These are phyloP conservation scores for Stichodactyla helianthus DNA, from an alignment of 64 coral and sea anemone genomes.

Conservation along the genomic window DNA sequence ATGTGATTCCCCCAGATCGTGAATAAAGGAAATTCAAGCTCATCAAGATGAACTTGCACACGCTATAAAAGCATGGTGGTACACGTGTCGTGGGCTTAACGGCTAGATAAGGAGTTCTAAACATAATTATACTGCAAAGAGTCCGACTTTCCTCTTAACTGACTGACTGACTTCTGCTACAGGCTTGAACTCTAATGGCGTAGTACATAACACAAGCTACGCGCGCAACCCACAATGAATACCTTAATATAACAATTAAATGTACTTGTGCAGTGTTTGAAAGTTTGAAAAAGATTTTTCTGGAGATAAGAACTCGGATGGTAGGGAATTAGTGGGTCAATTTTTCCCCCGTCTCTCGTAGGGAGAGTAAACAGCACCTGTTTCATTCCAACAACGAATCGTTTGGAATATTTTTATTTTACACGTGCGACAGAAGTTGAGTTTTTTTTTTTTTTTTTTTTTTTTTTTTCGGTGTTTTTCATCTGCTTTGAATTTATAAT, in stretches of 20 bases:
- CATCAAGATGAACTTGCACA: not conserved
- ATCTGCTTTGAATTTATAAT: not conserved
- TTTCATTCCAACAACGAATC: not conserved
- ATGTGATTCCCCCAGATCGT: not conserved
- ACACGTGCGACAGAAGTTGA: not conserved
- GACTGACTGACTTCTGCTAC: not conserved
- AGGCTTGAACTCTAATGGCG: not conserved
- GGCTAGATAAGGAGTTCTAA: not conserved
- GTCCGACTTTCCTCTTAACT: not conserved
- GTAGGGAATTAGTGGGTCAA: not conserved
- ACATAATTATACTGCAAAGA: not conserved
- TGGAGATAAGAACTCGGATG: not conserved
- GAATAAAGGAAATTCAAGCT: conserved; percentile 1
- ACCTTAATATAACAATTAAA: not conserved
- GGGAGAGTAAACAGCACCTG: not conserved
- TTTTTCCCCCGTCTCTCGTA: not conserved
- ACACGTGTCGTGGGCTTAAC: not conserved
- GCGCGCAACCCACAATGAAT: not conserved
- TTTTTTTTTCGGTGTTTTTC: not conserved
- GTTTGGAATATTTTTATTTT: not conserved
- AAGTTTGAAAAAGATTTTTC: not conserved
- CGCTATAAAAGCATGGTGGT: not conserved
- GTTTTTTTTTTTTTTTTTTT: not conserved
- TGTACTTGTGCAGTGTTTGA: not conserved
- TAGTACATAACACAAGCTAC: not conserved